These are phyloP conservation scores for Brachionus calyciflorus DNA, from an alignment of 1,140 invertebrate species.

Conservation along the genomic window DNA sequence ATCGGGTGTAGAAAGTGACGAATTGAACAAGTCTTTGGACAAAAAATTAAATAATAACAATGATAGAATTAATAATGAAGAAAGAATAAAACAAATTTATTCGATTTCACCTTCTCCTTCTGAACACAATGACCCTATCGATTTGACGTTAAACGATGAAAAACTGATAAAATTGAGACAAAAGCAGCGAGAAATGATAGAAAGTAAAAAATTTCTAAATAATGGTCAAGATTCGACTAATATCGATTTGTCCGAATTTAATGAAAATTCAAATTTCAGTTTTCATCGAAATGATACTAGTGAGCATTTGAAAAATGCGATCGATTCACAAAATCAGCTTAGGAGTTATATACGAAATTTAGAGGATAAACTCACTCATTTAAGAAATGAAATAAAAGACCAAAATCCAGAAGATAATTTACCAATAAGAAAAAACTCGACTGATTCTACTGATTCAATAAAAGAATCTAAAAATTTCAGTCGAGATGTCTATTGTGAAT, in stretches of 20 bases:
- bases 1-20: slow-evolving; percentile 30
- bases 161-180: neutral
- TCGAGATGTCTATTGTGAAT: slow-evolving; percentile 2
- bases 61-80: slow-evolving; percentile 5
- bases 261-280: neutral
- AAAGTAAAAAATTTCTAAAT: slow-evolving; percentile 9
- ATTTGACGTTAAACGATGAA: slow-evolving; percentile 4
- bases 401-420: neutral
- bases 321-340: slow-evolving; percentile 25
- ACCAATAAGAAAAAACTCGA: neutral
- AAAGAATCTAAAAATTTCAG: neutral
- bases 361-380: slow-evolving; percentile 7
- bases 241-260: neutral
- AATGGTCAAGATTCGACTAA: neutral
- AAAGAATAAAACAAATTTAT: slow-evolving; percentile 3
- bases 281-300: slow-evolving; percentile 10
- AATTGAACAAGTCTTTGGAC: slow-evolving; percentile 16
- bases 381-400: slow-evolving; percentile 37
- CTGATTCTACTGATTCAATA: neutral
- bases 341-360: slow-evolving; percentile 27
- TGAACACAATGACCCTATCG: neutral
- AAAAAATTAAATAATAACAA: neutral
- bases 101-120: neutral
- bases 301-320: slow-evolving; percentile 17
- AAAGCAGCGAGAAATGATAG: slow-evolving; percentile 19